Base-by-base conservation (phyloP, 2,797 vertebrate species). In the Pyrocephalus nanus region DNA sequence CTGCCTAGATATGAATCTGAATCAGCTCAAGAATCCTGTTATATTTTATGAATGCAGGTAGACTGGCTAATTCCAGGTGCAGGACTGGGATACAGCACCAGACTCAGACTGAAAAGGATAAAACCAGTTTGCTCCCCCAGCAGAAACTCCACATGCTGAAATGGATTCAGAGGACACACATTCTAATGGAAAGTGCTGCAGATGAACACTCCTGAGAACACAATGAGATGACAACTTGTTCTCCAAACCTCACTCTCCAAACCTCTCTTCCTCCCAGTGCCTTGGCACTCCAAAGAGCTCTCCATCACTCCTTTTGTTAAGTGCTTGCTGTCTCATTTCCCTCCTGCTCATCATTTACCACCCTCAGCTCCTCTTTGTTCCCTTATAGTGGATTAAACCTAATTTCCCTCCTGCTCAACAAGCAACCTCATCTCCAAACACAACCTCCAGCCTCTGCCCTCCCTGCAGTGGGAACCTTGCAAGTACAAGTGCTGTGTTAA, bases 221-320 rank as follows among this genome's bases (percentile, higher is more conserved):
- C 84, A 85, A n/a, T 20, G 36, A 82, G 75, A 83, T 1, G 16
- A 80, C 82, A 92, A 75, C 72, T n/a, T 27, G 38, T 72, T 81
- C 87, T 92, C 66, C 92, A 74, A 58, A 65, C 21, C 23, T 77
- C 54, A 9, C 34, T 86, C 65, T 79, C 30, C 85, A 85, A 90
- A 4, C 13, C 62, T 70, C 82, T 86, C 76, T 64, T 84, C 45
- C 38, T 86, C 25, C 64, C 25, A 1, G 11, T 0, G 0, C 54
- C 74, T 72, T 69, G 70, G 76, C 58, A 47, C 66, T 94, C 38
- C 51, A 40, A 42, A 94, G 70, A 86, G 88, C 76, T 93, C 89
- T 93, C 93, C 54, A 12, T 45, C 73, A 20, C 66, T 94, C 74
- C 47, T 88, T 51, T 65, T 71, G 50, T 47, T 36, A 89, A 93